Percentiles rank a stretch among this genome's conserved stretches.
Evolutionary conservation across 2,113 vertebrate genomes (phyloP).

Genomic region (Pluvianellus socialis): DNA sequence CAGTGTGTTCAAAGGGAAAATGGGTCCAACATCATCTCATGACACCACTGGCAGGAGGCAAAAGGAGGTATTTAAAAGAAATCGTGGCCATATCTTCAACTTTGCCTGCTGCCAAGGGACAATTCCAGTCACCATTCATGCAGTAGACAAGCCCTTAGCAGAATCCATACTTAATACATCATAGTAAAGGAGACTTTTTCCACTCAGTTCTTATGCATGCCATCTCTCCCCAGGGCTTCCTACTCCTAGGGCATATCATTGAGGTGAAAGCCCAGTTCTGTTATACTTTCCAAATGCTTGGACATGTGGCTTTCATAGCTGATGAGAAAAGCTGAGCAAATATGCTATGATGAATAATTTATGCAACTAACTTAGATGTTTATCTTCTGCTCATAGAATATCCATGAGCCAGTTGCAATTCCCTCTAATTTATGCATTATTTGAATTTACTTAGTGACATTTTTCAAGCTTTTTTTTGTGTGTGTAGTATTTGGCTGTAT

Average conservation of each 20-base stretch:
- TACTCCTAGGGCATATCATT: not conserved
- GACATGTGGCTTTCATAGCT: slow-evolving; percentile 8
- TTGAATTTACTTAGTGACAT: slow-evolving; percentile 41
- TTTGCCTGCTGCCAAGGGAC: not conserved
- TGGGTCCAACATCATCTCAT: not conserved
- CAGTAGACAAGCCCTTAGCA: not conserved
- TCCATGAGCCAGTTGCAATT: slow-evolving; percentile 49
- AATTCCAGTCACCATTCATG: not conserved
- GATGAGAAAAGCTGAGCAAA: slow-evolving; percentile 58
- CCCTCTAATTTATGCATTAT: slow-evolving; percentile 52
- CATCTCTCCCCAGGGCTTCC: not conserved
- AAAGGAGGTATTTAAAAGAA: not conserved
- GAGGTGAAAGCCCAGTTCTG: not conserved
- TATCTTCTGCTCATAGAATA: slow-evolving; percentile 68
- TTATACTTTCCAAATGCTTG: not conserved
- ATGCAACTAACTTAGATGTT: slow-evolving; percentile 52
- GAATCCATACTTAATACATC: not conserved
- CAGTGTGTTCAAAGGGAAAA: not conserved
- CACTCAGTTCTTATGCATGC: not conserved
- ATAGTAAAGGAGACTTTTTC: not conserved
- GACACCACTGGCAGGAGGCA: not conserved
- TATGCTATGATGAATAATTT: slow-evolving; percentile 63
- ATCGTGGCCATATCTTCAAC: not conserved
- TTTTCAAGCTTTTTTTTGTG: not conserved
- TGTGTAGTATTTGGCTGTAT: not conserved